Evolutionary conservation across 2,113 vertebrate genomes (phyloP).

Genomic region (Heterotis niloticus): DNA sequence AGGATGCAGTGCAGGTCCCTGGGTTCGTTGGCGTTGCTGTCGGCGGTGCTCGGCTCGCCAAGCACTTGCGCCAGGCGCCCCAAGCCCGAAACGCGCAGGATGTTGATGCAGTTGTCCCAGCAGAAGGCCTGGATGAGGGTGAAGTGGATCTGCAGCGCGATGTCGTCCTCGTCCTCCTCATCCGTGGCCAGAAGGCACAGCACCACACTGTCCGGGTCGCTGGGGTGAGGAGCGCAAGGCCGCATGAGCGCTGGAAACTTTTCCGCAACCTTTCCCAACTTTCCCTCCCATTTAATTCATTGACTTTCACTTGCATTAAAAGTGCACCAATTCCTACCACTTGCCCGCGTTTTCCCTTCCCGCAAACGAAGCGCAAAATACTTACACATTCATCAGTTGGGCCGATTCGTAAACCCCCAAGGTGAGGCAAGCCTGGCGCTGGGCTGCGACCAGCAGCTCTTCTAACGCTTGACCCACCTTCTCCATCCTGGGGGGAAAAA

Average conservation of each 20-base stretch:
- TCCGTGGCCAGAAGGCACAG: conserved; percentile 82
- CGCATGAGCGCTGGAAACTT: conserved; percentile 16
- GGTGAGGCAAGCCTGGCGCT: conserved; percentile 74
- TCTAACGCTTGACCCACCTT: conserved; percentile 75
- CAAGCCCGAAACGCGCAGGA: conserved; percentile 78
- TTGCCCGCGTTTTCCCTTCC: no score
- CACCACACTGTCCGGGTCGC: conserved; percentile 89
- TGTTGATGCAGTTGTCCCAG: conserved; percentile 86
- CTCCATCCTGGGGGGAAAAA: conserved; percentile 81
- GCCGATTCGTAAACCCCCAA: conserved; percentile 92
- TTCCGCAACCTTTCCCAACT: no score
- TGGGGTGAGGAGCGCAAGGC: conserved; percentile 37
- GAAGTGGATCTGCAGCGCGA: conserved; percentile 91
- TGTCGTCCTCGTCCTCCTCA: conserved; percentile 76
- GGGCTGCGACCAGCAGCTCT: conserved; percentile 75
- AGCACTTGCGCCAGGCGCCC: conserved; percentile 71
- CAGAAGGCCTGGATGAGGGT: conserved; percentile 91
- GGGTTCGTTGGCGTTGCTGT: conserved; percentile 64
- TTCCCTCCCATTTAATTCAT: no score
- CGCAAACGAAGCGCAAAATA: conserved; percentile 28
- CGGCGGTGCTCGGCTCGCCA: conserved; percentile 53
- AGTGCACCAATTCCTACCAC: background rate
- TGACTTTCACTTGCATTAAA: no score
- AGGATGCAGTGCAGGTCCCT: conserved; percentile 87
- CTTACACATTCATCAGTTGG: conserved; percentile 91